Evolutionary conservation across 2,797 vertebrate genomes (phyloP).

Genomic region (Lagocephalus sceleratus): DNA sequence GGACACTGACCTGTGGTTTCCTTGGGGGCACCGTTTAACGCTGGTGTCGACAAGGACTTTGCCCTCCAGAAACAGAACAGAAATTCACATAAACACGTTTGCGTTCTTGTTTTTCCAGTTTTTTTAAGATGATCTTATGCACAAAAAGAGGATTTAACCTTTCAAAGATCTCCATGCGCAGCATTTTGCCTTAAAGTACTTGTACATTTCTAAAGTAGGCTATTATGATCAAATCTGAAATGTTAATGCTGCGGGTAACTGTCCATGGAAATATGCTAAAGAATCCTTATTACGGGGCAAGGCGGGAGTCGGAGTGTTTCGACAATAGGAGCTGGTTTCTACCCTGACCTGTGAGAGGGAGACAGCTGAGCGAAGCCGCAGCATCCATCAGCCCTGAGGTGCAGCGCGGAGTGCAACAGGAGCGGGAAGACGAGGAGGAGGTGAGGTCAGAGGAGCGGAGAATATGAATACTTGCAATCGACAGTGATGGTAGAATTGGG

Average conservation of each 20-base stretch:
- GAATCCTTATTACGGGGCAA: too few species aligned
- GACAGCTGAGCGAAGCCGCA: constrained; percentile 69
- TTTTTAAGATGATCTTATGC: too few species aligned
- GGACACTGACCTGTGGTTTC: constrained; percentile 76
- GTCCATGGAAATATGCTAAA: too few species aligned
- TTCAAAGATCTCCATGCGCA: too few species aligned
- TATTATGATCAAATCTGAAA: too few species aligned
- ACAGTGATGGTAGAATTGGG: not conserved
- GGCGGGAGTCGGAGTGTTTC: too few species aligned
- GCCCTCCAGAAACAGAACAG: constrained; percentile 66
- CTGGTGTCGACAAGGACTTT: constrained; percentile 85
- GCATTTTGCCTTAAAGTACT: too few species aligned
- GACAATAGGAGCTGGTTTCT: not conserved
- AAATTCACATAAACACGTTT: too few species aligned
- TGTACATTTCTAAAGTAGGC: too few species aligned
- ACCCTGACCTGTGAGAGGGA: constrained; percentile 74
- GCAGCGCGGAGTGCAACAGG: constrained; percentile 36
- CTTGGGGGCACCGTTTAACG: constrained; percentile 70
- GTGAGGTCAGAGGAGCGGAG: not conserved
- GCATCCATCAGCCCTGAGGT: constrained; percentile 67
- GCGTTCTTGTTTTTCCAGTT: not conserved
- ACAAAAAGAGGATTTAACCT: too few species aligned
- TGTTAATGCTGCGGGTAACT: too few species aligned
- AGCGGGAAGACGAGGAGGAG: constrained; percentile 10
- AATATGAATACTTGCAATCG: not conserved